Base-by-base conservation (phyloP, 2,797 vertebrate genomes). In the Rhinatrema bivittatum region DNA sequence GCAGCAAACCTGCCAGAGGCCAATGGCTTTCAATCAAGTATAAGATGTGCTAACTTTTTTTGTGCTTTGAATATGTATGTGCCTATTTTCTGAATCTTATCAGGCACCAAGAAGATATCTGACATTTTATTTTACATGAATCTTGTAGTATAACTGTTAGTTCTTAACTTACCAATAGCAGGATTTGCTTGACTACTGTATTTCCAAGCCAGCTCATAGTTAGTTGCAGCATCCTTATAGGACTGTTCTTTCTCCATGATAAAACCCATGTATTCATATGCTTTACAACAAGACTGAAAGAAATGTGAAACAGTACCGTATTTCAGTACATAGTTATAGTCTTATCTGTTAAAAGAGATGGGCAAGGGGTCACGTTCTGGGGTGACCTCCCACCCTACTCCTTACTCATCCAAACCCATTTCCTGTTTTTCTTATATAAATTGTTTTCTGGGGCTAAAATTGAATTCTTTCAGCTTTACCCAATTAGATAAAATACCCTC, bases 171-270 rank as follows among this genome's bases (percentile, higher is more conserved):
- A 86, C 85, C 84, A 1, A 81, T 38, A 11, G 74, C 46, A 2
- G 82, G 78, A 46, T 47, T 78, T 25, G 57, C 34, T 4, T 42
- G 53, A 29, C 65, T 63, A 36, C 76, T 80, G 36, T 79, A 71
- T 21, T 72, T 72, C 83, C 84, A 87, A 38, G 85, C 79, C 28
- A 76, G 62, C 33, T 76, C 70, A 7, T 87, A 87, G 48, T 74
- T 70, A 29, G 41, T 13, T 15, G 76, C 72, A 4, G 84, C 83
- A 0, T 86, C 81, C 39, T 67, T 74, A 50, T 79, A 81, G 10
- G 76, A 65, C 34, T 76, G 74, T 16, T 87, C 83, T 20, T 72
- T 84, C 54, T 87, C 81, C 69, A 77, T 76, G 33, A 87, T 78
- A 49, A 78, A 73, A 28, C 85, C 85, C 42, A 75, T 49, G 39